phyloP scores from a whole-genome alignment of 2,888 invertebrate genomes.

The Tricholauxania praeusta region DNA sequence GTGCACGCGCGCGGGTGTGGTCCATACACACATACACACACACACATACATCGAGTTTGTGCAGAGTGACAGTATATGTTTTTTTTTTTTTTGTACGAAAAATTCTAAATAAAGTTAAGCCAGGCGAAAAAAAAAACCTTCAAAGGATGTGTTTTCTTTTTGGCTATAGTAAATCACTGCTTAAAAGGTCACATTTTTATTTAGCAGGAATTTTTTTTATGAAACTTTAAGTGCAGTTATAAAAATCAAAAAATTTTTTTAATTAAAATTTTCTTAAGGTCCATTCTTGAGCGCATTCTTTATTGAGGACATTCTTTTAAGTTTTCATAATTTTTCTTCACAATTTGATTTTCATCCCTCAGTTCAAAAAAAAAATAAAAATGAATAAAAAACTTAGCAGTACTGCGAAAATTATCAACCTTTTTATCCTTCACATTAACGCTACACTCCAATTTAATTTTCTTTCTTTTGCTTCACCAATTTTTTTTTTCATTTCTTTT shows the following conservation, averaged over 20 bases:
- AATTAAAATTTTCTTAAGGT: not conserved
- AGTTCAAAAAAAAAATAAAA: too few species aligned
- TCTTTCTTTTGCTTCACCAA: conserved; percentile 34
- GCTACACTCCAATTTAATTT: conserved; percentile 24
- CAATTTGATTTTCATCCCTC: too few species aligned
- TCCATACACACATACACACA: conserved; percentile 51
- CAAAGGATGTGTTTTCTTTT: not conserved
- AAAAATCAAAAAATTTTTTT: too few species aligned
- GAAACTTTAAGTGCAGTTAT: too few species aligned
- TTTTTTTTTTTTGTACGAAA: conserved; percentile 19
- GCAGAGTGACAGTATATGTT: conserved; percentile 4
- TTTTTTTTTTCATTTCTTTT: conserved; percentile 22
- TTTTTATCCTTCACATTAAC: conserved; percentile 18
- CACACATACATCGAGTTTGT: conserved; percentile 1
- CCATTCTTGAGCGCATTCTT: conserved; percentile 15
- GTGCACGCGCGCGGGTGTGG: conserved; percentile 68
- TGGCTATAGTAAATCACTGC: not conserved
- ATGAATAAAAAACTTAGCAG: too few species aligned
- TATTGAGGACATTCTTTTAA: conserved; percentile 21
- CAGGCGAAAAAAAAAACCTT: conserved; percentile 9
- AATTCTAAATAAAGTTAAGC: conserved; percentile 5
- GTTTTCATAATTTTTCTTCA: not conserved
- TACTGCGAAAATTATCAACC: not conserved
- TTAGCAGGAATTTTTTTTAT: not conserved
- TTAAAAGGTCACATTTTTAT: conserved; percentile 26